A percentile compares a stretch with the other conserved stretches of the same genome.
Conservation (phyloP, 2,888 invertebrate species). For the Caenorhabditis sp. region DNA sequence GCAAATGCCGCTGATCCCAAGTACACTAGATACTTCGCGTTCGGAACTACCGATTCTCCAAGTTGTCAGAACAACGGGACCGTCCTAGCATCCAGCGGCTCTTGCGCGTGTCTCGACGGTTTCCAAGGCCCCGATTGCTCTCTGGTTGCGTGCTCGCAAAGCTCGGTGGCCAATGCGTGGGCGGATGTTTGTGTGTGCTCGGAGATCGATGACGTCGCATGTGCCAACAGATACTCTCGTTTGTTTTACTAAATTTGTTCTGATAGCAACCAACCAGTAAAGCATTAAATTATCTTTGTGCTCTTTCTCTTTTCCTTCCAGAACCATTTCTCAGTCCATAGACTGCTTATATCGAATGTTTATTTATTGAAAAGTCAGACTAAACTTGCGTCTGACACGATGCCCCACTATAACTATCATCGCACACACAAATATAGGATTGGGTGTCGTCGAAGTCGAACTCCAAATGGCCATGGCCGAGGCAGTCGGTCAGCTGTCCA, state of each 20-base stretch:
- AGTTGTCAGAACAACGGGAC: constrained; percentile 33
- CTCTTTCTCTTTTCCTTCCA: background rate
- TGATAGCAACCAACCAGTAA: too few species aligned
- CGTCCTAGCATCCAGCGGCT: background rate
- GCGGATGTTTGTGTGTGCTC: constrained; percentile 39
- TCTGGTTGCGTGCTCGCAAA: constrained; percentile 7
- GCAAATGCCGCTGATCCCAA: background rate
- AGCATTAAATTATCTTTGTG: too few species aligned
- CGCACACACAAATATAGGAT: constrained; percentile 39
- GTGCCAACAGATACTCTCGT: constrained; percentile 12
- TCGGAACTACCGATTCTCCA: constrained; percentile 25
- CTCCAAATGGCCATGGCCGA: constrained; percentile 41
- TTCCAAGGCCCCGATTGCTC: constrained; percentile 40
- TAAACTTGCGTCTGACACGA: constrained; percentile 18
- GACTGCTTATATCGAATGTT: too few species aligned
- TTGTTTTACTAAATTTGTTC: too few species aligned
- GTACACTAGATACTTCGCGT: constrained; percentile 36
- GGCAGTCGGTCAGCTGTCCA: constrained; percentile 29
- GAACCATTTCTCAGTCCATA: too few species aligned
- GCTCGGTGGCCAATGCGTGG: constrained; percentile 31
- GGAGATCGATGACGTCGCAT: constrained; percentile 6
- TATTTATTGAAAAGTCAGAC: background rate
- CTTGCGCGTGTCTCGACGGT: constrained; percentile 9
- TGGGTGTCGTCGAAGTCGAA: constrained; percentile 30
- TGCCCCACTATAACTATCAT: constrained; percentile 25